Percentiles rank a stretch among this genome's conserved stretches.
Evolutionary conservation across 2,113 vertebrate genomes (phyloP).

Genomic region (Gobius niger): DNA sequence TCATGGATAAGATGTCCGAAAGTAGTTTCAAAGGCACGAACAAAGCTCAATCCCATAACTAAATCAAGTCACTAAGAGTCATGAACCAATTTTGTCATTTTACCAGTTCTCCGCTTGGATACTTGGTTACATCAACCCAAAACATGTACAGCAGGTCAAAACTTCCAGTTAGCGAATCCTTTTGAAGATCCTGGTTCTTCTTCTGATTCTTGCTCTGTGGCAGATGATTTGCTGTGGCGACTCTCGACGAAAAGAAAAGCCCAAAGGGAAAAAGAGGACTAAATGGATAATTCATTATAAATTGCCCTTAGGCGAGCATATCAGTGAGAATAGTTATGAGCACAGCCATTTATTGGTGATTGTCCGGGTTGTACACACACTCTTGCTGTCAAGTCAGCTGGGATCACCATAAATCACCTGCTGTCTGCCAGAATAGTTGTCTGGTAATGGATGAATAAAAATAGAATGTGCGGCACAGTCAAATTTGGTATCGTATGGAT

Average conservation of each 20-base stretch:
- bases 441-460: background rate
- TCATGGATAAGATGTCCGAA: too few relatives aligned
- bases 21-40: too few relatives aligned
- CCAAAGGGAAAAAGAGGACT: background rate
- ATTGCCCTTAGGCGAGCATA: background rate
- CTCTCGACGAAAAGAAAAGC: background rate
- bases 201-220: background rate
- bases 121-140: background rate
- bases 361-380: background rate
- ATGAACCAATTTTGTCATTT: background rate
- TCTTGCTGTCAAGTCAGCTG: slow-evolving; percentile 1
- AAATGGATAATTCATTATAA: background rate
- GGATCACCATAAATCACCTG: slow-evolving; percentile 5
- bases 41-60: too few relatives aligned
- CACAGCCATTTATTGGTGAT: background rate
- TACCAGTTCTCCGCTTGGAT: background rate
- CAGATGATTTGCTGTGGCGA: background rate
- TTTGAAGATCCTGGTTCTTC: too few relatives aligned
- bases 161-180: too few relatives aligned
- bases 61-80: too few relatives aligned
- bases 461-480: background rate
- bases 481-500: background rate
- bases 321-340: background rate
- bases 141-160: background rate
- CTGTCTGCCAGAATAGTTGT: background rate